These are phyloP conservation scores for Dysmachus trigonus DNA, from an alignment of 2,888 invertebrate genomes.

Conservation along the genomic window DNA sequence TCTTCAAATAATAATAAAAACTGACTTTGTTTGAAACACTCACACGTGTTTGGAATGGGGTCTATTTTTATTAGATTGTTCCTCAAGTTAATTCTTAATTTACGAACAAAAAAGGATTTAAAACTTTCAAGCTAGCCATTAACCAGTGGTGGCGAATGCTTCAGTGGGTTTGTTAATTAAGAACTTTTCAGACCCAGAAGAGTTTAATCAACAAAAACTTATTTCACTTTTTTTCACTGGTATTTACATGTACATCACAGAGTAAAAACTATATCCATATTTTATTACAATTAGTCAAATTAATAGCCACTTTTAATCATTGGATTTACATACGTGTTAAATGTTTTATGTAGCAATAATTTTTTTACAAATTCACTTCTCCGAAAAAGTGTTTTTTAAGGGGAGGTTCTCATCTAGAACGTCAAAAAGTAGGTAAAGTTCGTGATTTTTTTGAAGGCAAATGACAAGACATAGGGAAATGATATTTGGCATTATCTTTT, in stretches of 20 bases:
- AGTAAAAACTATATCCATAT: not conserved
- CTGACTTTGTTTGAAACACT: not conserved
- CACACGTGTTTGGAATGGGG: not conserved
- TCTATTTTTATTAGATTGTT: not conserved
- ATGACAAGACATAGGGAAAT: too few species aligned
- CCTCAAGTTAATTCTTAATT: not conserved
- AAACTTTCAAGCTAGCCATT: not conserved
- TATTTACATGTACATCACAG: not conserved
- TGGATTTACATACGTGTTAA: not conserved
- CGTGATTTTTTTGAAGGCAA: too few species aligned
- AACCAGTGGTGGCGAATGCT: not conserved
- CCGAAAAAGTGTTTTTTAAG: too few species aligned
- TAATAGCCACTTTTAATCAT: not conserved
- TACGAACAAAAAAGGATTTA: not conserved
- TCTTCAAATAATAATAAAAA: not conserved
- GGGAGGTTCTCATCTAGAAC: too few species aligned
- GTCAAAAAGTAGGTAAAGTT: too few species aligned
- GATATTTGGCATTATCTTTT: too few species aligned
- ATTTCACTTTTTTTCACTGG: not conserved
- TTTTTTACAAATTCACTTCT: not conserved
- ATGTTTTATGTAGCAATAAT: not conserved
- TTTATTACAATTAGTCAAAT: not conserved
- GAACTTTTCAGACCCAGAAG: not conserved
- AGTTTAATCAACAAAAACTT: not conserved
- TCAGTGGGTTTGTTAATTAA: not conserved